Conservation (phyloP, 2,888 invertebrate genomes). For the Drosophila neonasuta region DNA sequence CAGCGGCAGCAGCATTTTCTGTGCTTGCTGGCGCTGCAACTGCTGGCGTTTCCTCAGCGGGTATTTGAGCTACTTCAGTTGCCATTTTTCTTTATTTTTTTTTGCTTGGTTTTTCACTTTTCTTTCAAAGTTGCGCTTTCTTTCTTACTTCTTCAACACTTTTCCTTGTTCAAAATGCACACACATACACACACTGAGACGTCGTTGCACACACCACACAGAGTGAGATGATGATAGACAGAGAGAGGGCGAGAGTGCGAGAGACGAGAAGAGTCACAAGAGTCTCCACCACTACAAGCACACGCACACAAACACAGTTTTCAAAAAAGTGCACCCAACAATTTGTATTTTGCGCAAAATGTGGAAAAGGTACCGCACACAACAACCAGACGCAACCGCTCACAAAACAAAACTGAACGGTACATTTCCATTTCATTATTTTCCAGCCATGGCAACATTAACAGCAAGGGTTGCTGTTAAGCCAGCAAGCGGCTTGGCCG, state of each 20-base stretch:
- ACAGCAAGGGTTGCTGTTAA: conserved; percentile 42
- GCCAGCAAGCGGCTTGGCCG: conserved; percentile 21
- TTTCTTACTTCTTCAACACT: conserved; percentile 61
- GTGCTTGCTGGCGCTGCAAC: conserved; percentile 80
- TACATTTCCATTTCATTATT: conserved; percentile 61
- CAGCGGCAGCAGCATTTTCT: conserved; percentile 70
- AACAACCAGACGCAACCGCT: conserved; percentile 70
- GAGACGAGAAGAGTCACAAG: conserved; percentile 59
- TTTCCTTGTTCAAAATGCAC: conserved; percentile 73
- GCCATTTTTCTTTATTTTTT: conserved; percentile 85
- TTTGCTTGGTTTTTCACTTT: conserved; percentile 21
- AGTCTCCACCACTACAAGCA: conserved; percentile 58
- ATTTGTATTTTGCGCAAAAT: conserved; percentile 23
- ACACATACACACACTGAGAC: conserved; percentile 46
- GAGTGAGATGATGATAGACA: conserved; percentile 30
- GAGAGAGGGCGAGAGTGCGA: conserved; percentile 46
- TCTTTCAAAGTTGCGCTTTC: conserved; percentile 60
- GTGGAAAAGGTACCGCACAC: conserved; percentile 55
- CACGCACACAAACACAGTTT: conserved; percentile 44
- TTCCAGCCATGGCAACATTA: conserved; percentile 60
- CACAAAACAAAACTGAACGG: conserved; percentile 64
- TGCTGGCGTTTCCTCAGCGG: conserved; percentile 83
- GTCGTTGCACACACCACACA: conserved; percentile 45
- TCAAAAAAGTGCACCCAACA: conserved; percentile 64
- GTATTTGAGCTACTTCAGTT: conserved; percentile 85